Percentiles rank a stretch among this genome's conserved stretches.
Conservation (phyloP, 2,888 invertebrate genomes). For the Iphiclides podalirius region DNA sequence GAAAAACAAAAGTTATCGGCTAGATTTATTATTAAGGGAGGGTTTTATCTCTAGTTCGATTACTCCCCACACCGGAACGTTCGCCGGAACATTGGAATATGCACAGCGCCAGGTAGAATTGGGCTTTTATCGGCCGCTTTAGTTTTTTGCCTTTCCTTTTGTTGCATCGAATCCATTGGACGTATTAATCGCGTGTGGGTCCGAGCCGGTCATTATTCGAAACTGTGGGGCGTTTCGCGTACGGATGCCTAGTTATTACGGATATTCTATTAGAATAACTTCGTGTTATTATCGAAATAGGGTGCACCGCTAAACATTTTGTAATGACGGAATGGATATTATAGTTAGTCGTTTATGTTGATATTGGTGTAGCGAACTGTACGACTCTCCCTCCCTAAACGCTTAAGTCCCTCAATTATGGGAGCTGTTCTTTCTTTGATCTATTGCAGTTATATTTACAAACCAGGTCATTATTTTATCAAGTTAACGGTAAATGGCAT, state of each 20-base stretch:
- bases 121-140: constrained; percentile 71
- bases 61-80: constrained; percentile 46
- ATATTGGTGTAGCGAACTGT: constrained; percentile 48
- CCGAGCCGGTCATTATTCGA: constrained; percentile 73
- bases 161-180: constrained; percentile 71
- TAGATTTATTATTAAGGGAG: constrained; percentile 75
- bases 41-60: constrained; percentile 59
- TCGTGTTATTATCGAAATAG: constrained; percentile 75
- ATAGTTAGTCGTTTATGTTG: constrained; percentile 57
- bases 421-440: constrained; percentile 44
- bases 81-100: constrained; percentile 33
- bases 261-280: constrained; percentile 73
- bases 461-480: constrained; percentile 46
- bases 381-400: constrained; percentile 46
- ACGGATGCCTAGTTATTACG: constrained; percentile 76
- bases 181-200: constrained; percentile 76
- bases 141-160: constrained; percentile 72
- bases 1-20: constrained; percentile 60
- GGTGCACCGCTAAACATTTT: constrained; percentile 79
- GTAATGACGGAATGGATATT: constrained; percentile 69
- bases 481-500: constrained; percentile 43
- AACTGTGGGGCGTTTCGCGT: constrained; percentile 76
- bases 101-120: constrained; percentile 60
- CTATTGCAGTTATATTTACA: constrained; percentile 38
- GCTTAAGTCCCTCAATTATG: constrained; percentile 39